A percentile compares a stretch with the other conserved stretches of the same genome.
Conservation (phyloP, 2,113 vertebrate species). For the Glaucomys volans region DNA sequence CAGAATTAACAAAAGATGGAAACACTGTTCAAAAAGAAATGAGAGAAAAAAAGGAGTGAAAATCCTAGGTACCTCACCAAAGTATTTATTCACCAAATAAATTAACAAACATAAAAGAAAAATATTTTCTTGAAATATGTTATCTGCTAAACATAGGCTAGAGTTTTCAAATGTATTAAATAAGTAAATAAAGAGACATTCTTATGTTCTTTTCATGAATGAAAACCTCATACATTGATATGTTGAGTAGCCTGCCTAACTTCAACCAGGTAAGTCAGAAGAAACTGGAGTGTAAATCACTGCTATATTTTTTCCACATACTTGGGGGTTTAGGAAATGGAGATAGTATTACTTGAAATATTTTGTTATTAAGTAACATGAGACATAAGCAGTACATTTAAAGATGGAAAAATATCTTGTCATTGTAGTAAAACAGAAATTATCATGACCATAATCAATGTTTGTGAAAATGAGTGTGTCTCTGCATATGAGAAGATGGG, state of each 20-base stretch:
- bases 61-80: no score
- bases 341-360: neutral
- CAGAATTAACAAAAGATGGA: no score
- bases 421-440: neutral
- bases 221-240: no score
- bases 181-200: neutral
- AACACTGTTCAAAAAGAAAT: no score
- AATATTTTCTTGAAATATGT: no score
- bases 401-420: neutral
- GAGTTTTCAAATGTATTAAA: neutral
- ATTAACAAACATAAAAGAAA: no score
- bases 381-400: neutral
- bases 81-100: no score
- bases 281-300: neutral
- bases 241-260: neutral
- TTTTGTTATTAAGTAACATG: neutral
- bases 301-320: neutral
- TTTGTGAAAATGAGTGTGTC: neutral
- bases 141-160: no score
- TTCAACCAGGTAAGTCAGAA: neutral
- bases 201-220: neutral
- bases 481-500: neutral
- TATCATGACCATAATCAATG: neutral
- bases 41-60: no score
- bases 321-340: neutral